Conservation (phyloP, 2,113 vertebrate genomes). For the Alaudala cheleensis region DNA sequence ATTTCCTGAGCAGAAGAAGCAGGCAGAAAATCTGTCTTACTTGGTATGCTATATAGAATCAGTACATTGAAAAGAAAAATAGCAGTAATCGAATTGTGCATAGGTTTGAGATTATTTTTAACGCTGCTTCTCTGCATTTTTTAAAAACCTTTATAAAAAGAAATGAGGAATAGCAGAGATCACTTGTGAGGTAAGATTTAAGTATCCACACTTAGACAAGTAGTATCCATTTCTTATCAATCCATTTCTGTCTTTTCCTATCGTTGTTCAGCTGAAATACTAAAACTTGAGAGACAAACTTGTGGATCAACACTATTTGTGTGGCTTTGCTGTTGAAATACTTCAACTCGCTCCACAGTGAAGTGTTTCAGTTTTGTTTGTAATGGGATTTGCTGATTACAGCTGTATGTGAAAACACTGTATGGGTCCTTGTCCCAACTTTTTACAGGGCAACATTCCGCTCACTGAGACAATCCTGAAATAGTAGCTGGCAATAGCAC, state of each 20-base stretch:
- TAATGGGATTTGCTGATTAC: background rate
- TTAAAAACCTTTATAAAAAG: background rate
- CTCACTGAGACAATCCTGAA: background rate
- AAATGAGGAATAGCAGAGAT: background rate
- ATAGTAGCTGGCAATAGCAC: background rate
- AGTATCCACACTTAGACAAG: background rate
- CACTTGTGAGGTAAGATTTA: background rate
- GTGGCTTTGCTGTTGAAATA: background rate
- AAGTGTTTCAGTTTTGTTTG: background rate
- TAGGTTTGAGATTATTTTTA: background rate
- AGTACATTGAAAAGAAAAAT: background rate
- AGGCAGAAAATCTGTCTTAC: background rate
- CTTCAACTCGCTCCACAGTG: background rate
- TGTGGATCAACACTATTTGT: background rate
- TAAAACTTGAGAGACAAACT: background rate
- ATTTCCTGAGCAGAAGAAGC: background rate
- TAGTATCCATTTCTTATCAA: background rate
- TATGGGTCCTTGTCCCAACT: background rate
- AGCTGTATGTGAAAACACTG: background rate
- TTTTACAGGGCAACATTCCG: background rate
- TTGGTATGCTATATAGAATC: background rate
- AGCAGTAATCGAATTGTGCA: background rate
- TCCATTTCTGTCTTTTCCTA: background rate
- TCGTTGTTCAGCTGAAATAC: background rate
- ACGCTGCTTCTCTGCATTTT: background rate